Percentiles rank a stretch among this genome's conserved stretches.
phyloP scores from a whole-genome alignment of 1,140 invertebrate genomes.

The Episyrphus balteatus region DNA sequence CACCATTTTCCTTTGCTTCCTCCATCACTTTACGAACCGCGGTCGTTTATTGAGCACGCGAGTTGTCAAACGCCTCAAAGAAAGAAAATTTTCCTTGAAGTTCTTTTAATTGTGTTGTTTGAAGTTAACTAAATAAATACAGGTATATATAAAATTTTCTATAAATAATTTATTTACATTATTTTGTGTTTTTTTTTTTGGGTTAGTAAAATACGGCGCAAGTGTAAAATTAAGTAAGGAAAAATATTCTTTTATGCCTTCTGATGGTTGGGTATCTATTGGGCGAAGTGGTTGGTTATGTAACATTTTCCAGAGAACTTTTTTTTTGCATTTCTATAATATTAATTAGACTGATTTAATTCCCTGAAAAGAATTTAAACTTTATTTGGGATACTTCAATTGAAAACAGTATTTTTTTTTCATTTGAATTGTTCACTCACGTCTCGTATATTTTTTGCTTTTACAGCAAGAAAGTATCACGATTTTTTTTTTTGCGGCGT shows the following conservation, averaged over 20 bases:
- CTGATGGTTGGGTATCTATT: too few relatives aligned
- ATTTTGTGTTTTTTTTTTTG: not conserved
- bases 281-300: too few relatives aligned
- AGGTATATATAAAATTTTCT: conserved; percentile 27
- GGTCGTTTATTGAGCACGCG: conserved; percentile 34
- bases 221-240: not conserved
- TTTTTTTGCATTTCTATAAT: too few relatives aligned
- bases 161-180: not conserved
- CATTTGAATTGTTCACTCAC: too few relatives aligned
- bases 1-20: not conserved
- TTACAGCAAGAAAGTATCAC: too few relatives aligned
- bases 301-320: too few relatives aligned
- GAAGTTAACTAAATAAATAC: conserved; percentile 30
- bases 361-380: too few relatives aligned
- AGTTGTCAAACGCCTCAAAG: conserved; percentile 27
- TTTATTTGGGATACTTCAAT: too few relatives aligned
- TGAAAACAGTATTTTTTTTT: too few relatives aligned
- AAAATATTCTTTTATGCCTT: not conserved
- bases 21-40: conserved; percentile 26
- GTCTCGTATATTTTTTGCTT: too few relatives aligned
- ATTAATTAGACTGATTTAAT: too few relatives aligned
- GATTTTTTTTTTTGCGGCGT: too few relatives aligned
- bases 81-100: conserved; percentile 31
- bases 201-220: not conserved
- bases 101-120: conserved; percentile 38